Percentiles rank a stretch among this genome's conserved stretches.
Evolutionary conservation across 2,888 invertebrate species (phyloP).

Genomic region (Drosophila pseudotalamancana): DNA sequence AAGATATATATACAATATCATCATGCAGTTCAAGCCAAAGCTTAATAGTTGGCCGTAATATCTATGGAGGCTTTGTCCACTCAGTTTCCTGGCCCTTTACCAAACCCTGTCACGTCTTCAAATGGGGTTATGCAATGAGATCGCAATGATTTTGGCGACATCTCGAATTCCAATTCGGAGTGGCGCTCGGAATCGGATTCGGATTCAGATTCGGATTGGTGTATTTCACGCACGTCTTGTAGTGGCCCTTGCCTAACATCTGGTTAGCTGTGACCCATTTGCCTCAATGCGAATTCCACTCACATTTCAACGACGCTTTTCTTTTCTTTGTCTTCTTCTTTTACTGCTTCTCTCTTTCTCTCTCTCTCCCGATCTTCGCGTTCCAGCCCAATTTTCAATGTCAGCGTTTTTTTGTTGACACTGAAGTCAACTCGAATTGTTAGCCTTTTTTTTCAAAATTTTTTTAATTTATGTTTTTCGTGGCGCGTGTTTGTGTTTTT

Average conservation of each 20-base stretch:
- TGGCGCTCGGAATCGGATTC: neutral
- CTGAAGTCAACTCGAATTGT: constrained; percentile 58
- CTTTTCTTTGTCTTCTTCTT: constrained; percentile 3
- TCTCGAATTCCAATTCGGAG: neutral
- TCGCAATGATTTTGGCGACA: constrained; percentile 36
- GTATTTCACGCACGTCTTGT: constrained; percentile 63
- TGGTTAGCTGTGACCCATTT: constrained; percentile 63
- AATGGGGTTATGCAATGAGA: constrained; percentile 43
- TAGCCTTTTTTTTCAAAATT: constrained; percentile 11
- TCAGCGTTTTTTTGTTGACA: constrained; percentile 63
- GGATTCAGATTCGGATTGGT: neutral
- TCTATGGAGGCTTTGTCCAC: neutral
- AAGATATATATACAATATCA: too few species aligned
- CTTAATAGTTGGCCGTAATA: too few species aligned
- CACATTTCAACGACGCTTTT: constrained; percentile 56
- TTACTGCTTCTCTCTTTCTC: neutral
- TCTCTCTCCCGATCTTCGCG: constrained; percentile 20
- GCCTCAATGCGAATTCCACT: constrained; percentile 66
- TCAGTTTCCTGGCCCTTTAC: neutral
- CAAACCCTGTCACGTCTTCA: constrained; percentile 34
- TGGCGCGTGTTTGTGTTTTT: constrained; percentile 59
- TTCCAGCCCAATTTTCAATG: constrained; percentile 62
- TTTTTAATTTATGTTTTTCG: constrained; percentile 6
- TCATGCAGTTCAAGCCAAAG: too few species aligned
- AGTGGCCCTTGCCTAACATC: constrained; percentile 70